Evolutionary conservation across 2,797 vertebrate species (phyloP), one percentile per base, ranked within the genome.

Genomic region (Clamator glandarius): DNA sequence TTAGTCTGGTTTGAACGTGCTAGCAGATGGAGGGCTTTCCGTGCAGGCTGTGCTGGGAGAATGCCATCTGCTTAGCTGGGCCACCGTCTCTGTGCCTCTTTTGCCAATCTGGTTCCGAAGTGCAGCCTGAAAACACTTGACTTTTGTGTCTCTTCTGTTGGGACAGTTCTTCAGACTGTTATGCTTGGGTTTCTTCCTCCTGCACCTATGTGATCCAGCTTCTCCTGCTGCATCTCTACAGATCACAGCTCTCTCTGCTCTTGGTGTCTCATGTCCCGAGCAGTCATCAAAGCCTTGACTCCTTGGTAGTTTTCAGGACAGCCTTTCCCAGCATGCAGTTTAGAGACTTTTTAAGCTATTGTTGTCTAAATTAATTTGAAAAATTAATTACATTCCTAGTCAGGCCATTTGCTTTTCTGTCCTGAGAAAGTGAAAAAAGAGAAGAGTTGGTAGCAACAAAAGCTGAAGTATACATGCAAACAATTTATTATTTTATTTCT

Each of bases 21-120:
- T 58, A 52, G 62, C 95, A 96, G 93, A 94, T 87, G 89, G 89
- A 78, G 54, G 67, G 36, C 26, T 67, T 51, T 92, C 41, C 0
- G 13, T 2, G 5, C 83, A 86, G 86, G 52, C 87, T 87, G 75
- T 5, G 16, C 57, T 80, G 61, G 76, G 58, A 58, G 85, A 92
- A 58, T 58, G 55, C 95, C 95, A 92, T 96, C 96, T 96, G 96
- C 79, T 84, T 29, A 42, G 31, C 64, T 44, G 36, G 66, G 76
- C 82, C 61, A 89, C 92, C 92, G 46, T 75, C 54, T 59, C 74
- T 81, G 52, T 69, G 52, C 31, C 36, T 78, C 24, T 64, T 33
- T 31, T 82, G 70, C 66, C 69, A 75, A 3, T 31, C 48, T 91
- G 75, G 18, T 87, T 80, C 58, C 92, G 14, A 87, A 87, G 52